Percentiles rank a stretch among this genome's conserved stretches.
These are phyloP conservation scores for Leptodactylus fallax DNA, from an alignment of 2,797 vertebrate genomes.

Conservation along the genomic window DNA sequence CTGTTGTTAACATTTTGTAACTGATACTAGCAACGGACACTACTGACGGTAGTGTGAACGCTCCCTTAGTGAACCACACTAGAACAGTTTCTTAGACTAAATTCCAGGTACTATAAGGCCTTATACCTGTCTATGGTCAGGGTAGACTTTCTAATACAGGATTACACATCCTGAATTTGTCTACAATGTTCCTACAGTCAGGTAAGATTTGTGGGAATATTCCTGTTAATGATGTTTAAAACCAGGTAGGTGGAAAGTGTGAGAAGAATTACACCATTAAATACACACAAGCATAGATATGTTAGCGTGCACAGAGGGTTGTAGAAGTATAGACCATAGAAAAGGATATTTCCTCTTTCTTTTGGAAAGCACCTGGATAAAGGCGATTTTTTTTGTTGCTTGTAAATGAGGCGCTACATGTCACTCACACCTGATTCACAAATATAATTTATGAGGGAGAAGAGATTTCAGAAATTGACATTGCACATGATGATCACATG, in stretches of 20 bases:
- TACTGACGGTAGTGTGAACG: too few species aligned
- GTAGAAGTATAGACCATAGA: not conserved
- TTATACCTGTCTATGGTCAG: too few species aligned
- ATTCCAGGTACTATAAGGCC: too few species aligned
- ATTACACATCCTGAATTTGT: not conserved
- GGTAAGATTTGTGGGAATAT: not conserved
- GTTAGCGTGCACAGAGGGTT: not conserved
- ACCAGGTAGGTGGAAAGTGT: not conserved
- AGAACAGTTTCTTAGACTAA: too few species aligned
- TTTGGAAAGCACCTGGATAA: not conserved
- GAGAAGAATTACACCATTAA: not conserved
- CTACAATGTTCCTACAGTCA: not conserved
- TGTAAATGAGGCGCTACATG: slow-evolving; percentile 47
- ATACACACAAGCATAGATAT: not conserved
- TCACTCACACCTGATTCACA: slow-evolving; percentile 23
- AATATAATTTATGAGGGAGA: slow-evolving; percentile 2
- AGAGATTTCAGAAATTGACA: slow-evolving; percentile 10
- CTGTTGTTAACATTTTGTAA: too few species aligned
- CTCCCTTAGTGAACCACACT: too few species aligned
- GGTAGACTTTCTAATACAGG: too few species aligned
- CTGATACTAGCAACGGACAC: too few species aligned
- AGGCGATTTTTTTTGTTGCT: slow-evolving; percentile 17
- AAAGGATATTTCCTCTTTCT: slow-evolving; percentile 2
- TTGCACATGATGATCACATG: not conserved
- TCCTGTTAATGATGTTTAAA: not conserved